phyloP scores from a whole-genome alignment of 2,113 vertebrate species.

The Capreolus pygargus region DNA sequence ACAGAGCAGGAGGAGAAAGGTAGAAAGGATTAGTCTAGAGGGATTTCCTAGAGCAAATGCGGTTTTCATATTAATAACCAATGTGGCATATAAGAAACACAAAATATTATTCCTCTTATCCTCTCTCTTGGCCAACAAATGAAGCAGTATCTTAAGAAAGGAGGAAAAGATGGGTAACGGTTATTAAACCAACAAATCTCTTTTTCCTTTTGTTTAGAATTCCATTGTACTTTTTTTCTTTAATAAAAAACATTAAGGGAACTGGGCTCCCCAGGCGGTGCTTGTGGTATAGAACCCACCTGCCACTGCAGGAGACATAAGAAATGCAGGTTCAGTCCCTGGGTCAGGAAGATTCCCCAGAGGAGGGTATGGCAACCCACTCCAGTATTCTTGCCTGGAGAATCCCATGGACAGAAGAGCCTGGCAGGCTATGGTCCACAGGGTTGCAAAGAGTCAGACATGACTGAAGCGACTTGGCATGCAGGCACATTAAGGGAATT shows the following conservation, averaged over 20 bases:
- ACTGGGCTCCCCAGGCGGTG: not conserved
- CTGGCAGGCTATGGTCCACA: not conserved
- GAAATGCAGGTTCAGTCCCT: not conserved
- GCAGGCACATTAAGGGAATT: not conserved
- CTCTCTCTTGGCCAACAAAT: not conserved
- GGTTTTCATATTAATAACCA: not conserved
- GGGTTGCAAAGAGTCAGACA: not conserved
- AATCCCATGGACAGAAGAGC: not conserved
- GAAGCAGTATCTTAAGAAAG: constrained; percentile 25
- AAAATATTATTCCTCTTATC: not conserved
- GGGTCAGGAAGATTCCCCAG: not conserved
- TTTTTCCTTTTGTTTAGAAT: not conserved
- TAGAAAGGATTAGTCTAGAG: not conserved
- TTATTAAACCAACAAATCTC: not conserved
- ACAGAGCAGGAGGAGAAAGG: not conserved
- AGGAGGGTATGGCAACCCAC: not conserved
- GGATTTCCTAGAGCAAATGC: not conserved
- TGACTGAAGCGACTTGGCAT: not conserved
- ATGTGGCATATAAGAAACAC: not conserved
- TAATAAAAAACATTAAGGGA: not conserved
- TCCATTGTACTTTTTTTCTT: not conserved
- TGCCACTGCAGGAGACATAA: not conserved
- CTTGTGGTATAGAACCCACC: not conserved
- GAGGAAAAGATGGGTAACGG: not conserved
- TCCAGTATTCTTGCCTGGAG: not conserved